These are phyloP conservation scores for Callorhinus ursinus DNA, from an alignment of 2,113 vertebrate genomes.

Conservation along the genomic window DNA sequence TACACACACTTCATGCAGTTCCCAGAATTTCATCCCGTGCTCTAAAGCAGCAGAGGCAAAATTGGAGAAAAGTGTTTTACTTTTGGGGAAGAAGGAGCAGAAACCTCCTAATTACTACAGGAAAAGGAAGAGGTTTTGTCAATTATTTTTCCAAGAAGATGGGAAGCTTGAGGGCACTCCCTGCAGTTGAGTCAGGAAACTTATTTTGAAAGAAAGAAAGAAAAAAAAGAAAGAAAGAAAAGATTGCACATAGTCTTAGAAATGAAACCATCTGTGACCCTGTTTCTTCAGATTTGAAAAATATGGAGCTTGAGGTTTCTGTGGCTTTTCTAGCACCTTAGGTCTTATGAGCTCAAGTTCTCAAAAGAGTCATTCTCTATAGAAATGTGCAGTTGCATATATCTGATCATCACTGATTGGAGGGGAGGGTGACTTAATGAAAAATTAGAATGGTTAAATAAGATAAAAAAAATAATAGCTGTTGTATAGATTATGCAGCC, in stretches of 20 bases:
- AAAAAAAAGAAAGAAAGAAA: neutral
- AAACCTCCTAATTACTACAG: conserved; percentile 21
- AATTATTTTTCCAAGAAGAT: conserved; percentile 53
- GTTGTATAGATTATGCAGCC: conserved; percentile 26
- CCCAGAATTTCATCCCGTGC: neutral
- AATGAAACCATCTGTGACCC: neutral
- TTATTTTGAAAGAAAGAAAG: conserved; percentile 22
- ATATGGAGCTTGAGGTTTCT: neutral
- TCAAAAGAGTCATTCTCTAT: neutral
- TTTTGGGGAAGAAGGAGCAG: conserved; percentile 3
- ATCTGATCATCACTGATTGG: neutral
- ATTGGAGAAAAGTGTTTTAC: neutral
- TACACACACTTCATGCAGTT: neutral
- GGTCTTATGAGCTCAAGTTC: neutral
- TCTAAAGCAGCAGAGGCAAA: neutral
- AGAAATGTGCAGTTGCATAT: neutral
- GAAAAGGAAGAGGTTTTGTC: conserved; percentile 45
- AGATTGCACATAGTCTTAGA: neutral
- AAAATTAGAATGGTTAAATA: conserved; percentile 48
- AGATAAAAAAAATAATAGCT: conserved; percentile 56
- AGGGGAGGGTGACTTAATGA: neutral
- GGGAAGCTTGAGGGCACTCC: conserved; percentile 30
- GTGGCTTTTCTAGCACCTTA: neutral
- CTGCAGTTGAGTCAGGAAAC: conserved; percentile 28
- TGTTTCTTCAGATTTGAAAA: conserved; percentile 13